Evolutionary conservation across 2,113 vertebrate genomes (phyloP).

Genomic region (Triplophysa siluroides): DNA sequence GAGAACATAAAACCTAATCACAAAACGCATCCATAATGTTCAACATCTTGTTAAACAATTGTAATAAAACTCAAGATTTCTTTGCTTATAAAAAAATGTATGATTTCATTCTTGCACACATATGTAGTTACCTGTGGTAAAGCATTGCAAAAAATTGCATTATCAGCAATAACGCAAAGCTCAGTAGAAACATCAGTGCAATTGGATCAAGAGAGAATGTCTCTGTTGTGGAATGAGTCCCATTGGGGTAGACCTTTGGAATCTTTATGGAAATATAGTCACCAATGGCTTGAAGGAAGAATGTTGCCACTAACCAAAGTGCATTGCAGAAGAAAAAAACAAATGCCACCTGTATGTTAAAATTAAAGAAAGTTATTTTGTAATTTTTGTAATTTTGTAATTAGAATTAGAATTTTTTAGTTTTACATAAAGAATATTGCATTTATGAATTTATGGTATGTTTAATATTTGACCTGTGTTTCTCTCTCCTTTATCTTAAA

Average conservation of each 20-base stretch:
- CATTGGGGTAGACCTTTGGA: slow-evolving; percentile 44
- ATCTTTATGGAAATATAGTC: slow-evolving; percentile 42
- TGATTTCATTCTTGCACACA: background rate
- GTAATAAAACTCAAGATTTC: no score
- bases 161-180: slow-evolving; percentile 47
- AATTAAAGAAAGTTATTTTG: background rate
- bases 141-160: slow-evolving; percentile 56
- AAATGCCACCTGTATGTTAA: slow-evolving; percentile 57
- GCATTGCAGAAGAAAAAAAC: slow-evolving; percentile 59
- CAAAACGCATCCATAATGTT: no score
- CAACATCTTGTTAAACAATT: no score
- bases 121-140: slow-evolving; percentile 53
- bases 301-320: slow-evolving; percentile 62
- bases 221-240: background rate
- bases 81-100: background rate
- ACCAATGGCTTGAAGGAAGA: slow-evolving; percentile 60
- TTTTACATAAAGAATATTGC: no score
- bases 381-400: no score
- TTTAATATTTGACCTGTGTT: no score
- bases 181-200: slow-evolving; percentile 54
- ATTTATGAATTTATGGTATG: no score
- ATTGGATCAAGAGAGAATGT: slow-evolving; percentile 49
- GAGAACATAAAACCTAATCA: background rate
- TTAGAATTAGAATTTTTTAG: no score
- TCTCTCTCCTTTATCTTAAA: no score